Evolutionary conservation across 2,888 invertebrate species (phyloP).

Genomic region (Thumatha senex): DNA sequence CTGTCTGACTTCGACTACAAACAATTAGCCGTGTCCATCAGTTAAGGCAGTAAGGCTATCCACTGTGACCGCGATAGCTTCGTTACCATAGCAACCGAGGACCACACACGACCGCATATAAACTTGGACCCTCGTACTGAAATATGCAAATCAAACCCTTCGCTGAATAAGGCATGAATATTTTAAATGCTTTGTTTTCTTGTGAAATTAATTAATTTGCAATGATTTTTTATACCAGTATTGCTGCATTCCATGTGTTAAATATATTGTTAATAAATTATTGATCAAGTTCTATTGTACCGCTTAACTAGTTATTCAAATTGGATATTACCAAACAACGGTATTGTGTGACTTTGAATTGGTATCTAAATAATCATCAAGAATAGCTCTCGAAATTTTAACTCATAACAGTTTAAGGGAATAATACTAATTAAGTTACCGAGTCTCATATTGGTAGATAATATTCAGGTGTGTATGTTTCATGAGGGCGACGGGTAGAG

Average conservation of each 20-base stretch:
- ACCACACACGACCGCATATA: slow-evolving; percentile 75
- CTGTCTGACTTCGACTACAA: slow-evolving; percentile 36
- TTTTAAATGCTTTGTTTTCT: slow-evolving; percentile 61
- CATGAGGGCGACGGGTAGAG: no score
- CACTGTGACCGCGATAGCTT: slow-evolving; percentile 43
- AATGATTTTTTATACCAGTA: slow-evolving; percentile 25
- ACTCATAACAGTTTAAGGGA: no score
- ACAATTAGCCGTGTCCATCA: slow-evolving; percentile 79
- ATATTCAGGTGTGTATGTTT: no score
- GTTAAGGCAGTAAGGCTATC: slow-evolving; percentile 49
- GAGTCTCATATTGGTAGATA: no score
- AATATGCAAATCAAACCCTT: slow-evolving; percentile 66
- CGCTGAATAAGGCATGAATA: slow-evolving; percentile 57
- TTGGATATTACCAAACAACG: background rate
- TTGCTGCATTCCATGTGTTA: slow-evolving; percentile 19
- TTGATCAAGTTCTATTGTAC: background rate
- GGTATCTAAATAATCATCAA: background rate
- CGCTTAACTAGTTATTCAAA: background rate
- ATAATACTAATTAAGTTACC: no score
- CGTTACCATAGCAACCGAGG: slow-evolving; percentile 70
- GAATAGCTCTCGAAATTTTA: no score
- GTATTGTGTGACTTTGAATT: background rate
- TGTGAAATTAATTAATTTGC: slow-evolving; percentile 58
- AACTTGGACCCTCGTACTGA: slow-evolving; percentile 47
- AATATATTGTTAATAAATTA: slow-evolving; percentile 4